Percentiles rank a stretch among this genome's conserved stretches.
These are phyloP conservation scores for Erythrocercus mccallii DNA, from an alignment of 2,113 vertebrate species.

Conservation along the genomic window DNA sequence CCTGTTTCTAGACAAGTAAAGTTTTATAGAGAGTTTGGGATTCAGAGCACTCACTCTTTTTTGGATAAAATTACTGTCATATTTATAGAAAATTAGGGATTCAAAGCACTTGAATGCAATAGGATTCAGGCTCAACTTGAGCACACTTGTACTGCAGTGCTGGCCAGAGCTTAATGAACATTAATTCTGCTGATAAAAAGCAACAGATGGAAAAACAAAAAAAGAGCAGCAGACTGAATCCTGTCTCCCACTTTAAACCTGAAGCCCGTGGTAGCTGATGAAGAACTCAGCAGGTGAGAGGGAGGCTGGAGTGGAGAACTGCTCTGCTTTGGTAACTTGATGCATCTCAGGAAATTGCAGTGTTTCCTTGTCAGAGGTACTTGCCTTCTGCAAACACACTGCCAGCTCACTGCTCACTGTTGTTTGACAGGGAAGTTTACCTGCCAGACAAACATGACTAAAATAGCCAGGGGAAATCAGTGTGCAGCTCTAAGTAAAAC, in stretches of 20 bases:
- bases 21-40: neutral
- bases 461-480: neutral
- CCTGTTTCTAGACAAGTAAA: neutral
- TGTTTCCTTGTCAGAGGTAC: neutral
- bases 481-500: neutral
- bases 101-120: neutral
- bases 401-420: neutral
- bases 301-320: neutral
- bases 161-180: neutral
- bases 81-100: neutral
- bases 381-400: neutral
- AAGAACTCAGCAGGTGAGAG: neutral
- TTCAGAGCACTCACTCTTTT: neutral
- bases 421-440: neutral
- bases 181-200: conserved; percentile 14
- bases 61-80: neutral
- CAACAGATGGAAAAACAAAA: neutral
- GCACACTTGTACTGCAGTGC: neutral
- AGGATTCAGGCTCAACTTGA: neutral
- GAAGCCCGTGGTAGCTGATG: neutral
- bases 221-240: neutral
- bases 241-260: neutral
- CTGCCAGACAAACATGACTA: neutral
- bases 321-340: neutral
- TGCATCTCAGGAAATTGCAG: neutral